Evolutionary conservation across 2,113 vertebrate genomes (phyloP).

Genomic region (Corythoichthys haematopterus): DNA sequence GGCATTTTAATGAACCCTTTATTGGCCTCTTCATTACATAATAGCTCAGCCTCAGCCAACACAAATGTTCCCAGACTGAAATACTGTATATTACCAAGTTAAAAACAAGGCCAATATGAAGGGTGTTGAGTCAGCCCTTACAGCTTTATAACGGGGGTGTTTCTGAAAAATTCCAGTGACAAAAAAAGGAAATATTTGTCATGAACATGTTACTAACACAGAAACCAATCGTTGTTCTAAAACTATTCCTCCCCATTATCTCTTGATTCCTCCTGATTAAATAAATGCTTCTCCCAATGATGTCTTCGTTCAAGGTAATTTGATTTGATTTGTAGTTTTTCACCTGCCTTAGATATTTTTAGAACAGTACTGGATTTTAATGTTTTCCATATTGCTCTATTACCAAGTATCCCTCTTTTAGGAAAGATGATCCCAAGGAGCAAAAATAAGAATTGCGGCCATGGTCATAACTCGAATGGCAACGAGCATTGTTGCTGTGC

Average conservation of each 20-base stretch:
- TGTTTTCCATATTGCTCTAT: background rate
- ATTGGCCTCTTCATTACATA: slow-evolving; percentile 43
- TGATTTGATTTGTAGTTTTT: background rate
- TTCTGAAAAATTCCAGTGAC: background rate
- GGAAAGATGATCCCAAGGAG: background rate
- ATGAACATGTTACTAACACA: slow-evolving; percentile 24
- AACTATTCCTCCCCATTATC: slow-evolving; percentile 9
- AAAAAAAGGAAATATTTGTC: slow-evolving; percentile 10
- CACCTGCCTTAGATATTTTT: background rate
- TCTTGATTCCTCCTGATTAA: slow-evolving; percentile 3
- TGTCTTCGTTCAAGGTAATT: background rate
- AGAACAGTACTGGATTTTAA: background rate
- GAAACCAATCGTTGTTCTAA: slow-evolving; percentile 13
- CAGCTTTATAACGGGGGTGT: background rate
- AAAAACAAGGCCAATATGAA: background rate
- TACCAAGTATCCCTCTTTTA: background rate
- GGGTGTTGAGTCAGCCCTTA: background rate
- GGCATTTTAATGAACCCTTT: slow-evolving; percentile 18
- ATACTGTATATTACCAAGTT: slow-evolving; percentile 10
- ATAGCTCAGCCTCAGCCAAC: slow-evolving; percentile 19
- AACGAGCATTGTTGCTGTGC: background rate
- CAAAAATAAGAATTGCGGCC: background rate
- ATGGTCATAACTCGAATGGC: background rate
- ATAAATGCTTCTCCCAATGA: background rate
- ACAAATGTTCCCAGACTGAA: slow-evolving; percentile 33